phyloP scores from a whole-genome alignment of 2,113 vertebrate species.

The Cyprinodon brontotheroides region DNA sequence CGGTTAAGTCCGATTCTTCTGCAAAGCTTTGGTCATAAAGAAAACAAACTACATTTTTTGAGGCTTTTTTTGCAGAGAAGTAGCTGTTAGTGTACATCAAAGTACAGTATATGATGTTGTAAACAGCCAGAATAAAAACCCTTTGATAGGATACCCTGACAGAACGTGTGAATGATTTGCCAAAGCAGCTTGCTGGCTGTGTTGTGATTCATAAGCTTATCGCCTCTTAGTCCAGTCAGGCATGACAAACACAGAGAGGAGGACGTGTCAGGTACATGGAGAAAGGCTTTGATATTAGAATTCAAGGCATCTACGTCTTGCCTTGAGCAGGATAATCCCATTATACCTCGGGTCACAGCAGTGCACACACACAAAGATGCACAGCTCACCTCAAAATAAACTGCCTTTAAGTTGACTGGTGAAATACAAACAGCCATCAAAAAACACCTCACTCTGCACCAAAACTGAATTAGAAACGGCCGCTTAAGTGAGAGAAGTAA shows the following conservation, averaged over 20 bases:
- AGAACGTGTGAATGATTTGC: constrained; percentile 59
- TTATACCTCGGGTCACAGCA: constrained; percentile 67
- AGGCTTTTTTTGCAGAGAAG: constrained; percentile 14
- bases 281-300: constrained; percentile 70
- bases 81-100: constrained; percentile 19
- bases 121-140: constrained; percentile 16
- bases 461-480: constrained; percentile 66
- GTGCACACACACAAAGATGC: constrained; percentile 37
- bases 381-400: constrained; percentile 69
- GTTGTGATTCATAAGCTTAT: constrained; percentile 58
- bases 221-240: constrained; percentile 53
- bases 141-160: constrained; percentile 22
- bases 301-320: constrained; percentile 63
- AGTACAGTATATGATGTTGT: constrained; percentile 32
- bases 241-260: constrained; percentile 55
- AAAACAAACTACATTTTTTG: constrained; percentile 23
- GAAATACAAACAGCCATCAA: constrained; percentile 59
- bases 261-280: constrained; percentile 59
- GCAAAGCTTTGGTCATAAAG: constrained; percentile 5
- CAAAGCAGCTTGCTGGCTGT: constrained; percentile 43
- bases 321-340: constrained; percentile 72
- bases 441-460: constrained; percentile 64
- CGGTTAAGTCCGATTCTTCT: constrained; percentile 12
- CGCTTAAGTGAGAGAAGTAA: constrained; percentile 55
- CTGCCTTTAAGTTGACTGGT: constrained; percentile 58